Evolutionary conservation across 2,888 invertebrate genomes (phyloP).

Genomic region (Boloria selene): DNA sequence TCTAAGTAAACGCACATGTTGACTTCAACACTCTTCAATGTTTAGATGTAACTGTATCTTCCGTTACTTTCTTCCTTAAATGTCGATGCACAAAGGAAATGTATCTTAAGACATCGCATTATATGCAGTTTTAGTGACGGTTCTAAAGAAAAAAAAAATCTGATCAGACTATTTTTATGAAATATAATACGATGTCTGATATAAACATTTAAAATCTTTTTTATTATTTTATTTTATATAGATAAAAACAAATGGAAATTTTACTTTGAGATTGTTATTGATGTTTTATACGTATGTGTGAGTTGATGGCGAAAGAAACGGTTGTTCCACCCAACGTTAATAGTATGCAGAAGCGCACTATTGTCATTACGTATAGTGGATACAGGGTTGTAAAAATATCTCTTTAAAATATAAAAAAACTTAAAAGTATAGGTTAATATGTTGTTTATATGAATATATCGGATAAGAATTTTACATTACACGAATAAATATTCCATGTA

Average conservation of each 20-base stretch:
- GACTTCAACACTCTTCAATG: constrained; percentile 51
- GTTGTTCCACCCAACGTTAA: constrained; percentile 44
- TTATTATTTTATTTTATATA: constrained; percentile 2
- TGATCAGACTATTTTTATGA: no score
- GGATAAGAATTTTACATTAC: constrained; percentile 71
- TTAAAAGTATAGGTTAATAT: constrained; percentile 71
- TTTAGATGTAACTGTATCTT: constrained; percentile 27
- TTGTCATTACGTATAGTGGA: constrained; percentile 79
- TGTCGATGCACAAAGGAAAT: constrained; percentile 36
- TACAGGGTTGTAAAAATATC: constrained; percentile 82
- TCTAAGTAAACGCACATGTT: constrained; percentile 73
- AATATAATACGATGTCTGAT: constrained; percentile 16
- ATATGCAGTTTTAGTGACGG: neutral
- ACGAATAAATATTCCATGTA: constrained; percentile 58
- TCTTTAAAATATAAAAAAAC: constrained; percentile 73
- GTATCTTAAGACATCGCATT: constrained; percentile 16
- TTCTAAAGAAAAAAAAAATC: no score
- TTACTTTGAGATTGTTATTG: constrained; percentile 40
- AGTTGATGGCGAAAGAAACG: constrained; percentile 45
- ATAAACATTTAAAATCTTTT: constrained; percentile 2
- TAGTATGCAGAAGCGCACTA: constrained; percentile 61
- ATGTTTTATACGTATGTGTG: constrained; percentile 36
- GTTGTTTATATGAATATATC: constrained; percentile 79
- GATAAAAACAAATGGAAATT: constrained; percentile 30
- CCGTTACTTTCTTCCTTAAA: constrained; percentile 29